Evolutionary conservation across 2,797 vertebrate genomes (phyloP), one percentile per base, ranked within the genome.

Genomic region (Pseudochirops corinnae): DNA sequence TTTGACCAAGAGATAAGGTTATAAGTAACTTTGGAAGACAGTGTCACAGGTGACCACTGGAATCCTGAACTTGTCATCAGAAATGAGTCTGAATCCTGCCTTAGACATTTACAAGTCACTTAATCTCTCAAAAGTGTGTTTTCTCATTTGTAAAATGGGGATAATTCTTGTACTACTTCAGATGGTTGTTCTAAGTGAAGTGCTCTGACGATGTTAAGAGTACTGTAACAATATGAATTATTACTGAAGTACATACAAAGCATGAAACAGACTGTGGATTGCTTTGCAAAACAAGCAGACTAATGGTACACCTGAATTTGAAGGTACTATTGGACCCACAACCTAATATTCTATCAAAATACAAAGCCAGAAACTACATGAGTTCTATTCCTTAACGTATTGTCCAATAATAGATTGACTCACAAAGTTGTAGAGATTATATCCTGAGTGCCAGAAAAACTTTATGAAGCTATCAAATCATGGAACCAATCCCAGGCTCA

Each of bases 291-390:
- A 11, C 12, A 92, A 31, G 90, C 11, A 93, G n/a, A 92, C 82
- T 94, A 87, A 87, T 53, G 60, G 82, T 90, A 97, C 92, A 56
- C 94, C 93, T 58, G 29, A 96, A 96, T 94, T 92, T 94, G 62
- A 93, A 90, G 46, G 57, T 60, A 24, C 52, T 94, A 62, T 62
- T 82, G 46, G 50, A 90, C 53, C n/a, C 14, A 94, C 3, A 94
- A 90, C 12, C 55, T 94, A 94, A 93, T 87, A 56, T 87, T 94
- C 91, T 92, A 14, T 33, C 62, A 55, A 55, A 46, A 90, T 29
- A 58, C 29, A 93, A 74, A 56, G n/a, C n/a, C 46, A 87, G 39
- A 87, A 87, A 87, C 39, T 46, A 87, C 74, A 87, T 87, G 74
- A 87, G 24, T 50, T 87, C 74, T 26, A 24, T 26, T 87, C 18